Evolutionary conservation across 2,797 vertebrate species (phyloP), one percentile per base, ranked within the genome.

Genomic region (Cyprinella venusta): DNA sequence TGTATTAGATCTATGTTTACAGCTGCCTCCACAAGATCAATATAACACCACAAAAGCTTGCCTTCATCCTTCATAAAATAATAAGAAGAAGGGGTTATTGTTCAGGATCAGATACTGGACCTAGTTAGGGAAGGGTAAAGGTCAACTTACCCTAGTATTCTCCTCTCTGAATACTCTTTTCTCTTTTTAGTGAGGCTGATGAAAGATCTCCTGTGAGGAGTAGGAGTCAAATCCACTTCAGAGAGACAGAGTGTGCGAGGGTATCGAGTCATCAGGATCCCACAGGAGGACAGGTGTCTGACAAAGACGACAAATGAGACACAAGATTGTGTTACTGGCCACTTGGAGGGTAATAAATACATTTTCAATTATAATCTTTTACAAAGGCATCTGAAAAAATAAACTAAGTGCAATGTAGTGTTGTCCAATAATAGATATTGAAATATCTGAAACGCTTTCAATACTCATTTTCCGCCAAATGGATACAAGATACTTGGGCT

Each of bases 81-180:
- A n/a, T n/a, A n/a, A 52, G n/a, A 6, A 36, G n/a, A 19, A 36
- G 42, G 6, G 26, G 16, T 30, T 21, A 64, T 48, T 63, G 79
- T 65, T 26, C n/a, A 24, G 18, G 52, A 80, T 59, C 36, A 72
- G 24, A 10, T 19, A 50, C 19, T 38, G 9, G 30, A 9, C 12
- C 4, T 48, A 48, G 4, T 5, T 38, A 59, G 16, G 16, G 24
- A 33, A 50, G 16, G 45, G 52, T 12, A 59, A 3, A 65, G 3
- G 36, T 77, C 12, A 16, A 52, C 86, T 91, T 93, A 98, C 97
- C 97, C 97, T 33, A 98, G 93, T 91, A 98, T 98, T 90, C 97
- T 94, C 7, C 97, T 95, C 90, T 98, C 97, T 0, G 97, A 98
- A 92, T 98, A 99, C 84, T 97, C 96, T 91, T 99, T 98, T 89